Base-by-base conservation (phyloP, 2,113 vertebrate genomes). In the Orycteropus afer region DNA sequence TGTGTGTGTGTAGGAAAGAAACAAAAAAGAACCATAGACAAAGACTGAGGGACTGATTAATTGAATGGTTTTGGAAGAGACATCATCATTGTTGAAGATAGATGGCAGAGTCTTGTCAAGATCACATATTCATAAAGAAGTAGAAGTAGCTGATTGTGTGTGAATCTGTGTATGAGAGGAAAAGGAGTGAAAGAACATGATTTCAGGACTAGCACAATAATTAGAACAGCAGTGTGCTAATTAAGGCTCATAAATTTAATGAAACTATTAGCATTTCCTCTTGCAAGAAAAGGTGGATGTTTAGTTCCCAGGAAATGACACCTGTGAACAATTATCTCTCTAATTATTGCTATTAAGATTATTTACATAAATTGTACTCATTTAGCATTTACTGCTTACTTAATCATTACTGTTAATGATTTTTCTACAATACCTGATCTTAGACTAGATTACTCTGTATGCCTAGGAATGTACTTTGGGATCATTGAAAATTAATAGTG, bases 201-300 rank as follows among this genome's bases (percentile, higher is more conserved):
- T 96, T 96, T 94, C 53, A 90, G 90, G 81, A 78, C 91, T 71
- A 34, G 29, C 84, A 92, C 59, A 61, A 86, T 95, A 93, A 95
- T 96, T 97, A 97, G 85, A 95, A 87, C 91, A 73, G 91, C 95
- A 90, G 95, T 82, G 81, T 85, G 95, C 93, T 97, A 97, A 97
- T 96, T 88, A 97, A 96, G 96, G 86, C 73, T 93, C 85, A 84
- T 96, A 88, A 89, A 93, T 96, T 93, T 86, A 96, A 95, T 96
- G 95, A 88, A 97, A 96, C 93, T 81, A 92, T 95, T 95, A 97
- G 82, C 97, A 95, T 96, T 95, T 96, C 80, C 95, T 95, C 88
- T 92, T 89, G 59, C 51, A 92, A 95, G 91, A 86, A 90, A 95
- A 95, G 91, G 94, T 96, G 53, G 59, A 73, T 86, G 40, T 80